Base-by-base conservation (phyloP, 2,888 invertebrate genomes). In the Orchestes rusci region DNA sequence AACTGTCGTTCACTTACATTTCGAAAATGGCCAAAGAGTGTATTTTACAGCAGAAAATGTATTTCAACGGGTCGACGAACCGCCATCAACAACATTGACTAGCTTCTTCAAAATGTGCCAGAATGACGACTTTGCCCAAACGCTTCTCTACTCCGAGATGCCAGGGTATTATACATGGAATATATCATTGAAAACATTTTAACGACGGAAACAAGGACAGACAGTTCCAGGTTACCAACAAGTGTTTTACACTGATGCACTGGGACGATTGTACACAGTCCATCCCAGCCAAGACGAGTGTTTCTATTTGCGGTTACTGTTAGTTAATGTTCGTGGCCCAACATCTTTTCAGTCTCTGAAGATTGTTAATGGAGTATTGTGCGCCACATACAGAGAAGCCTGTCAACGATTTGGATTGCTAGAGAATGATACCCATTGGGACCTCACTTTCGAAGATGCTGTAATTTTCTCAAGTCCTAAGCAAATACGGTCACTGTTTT, bases 331-430 rank as follows among this genome's bases (percentile, higher is more conserved):
- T 7, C 57, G 53, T 38, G 60, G 62, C 3, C 64, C 64, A 50
- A 61, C 58, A 35, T 64, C 62, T 7, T 53, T 50, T 34, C 50
- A 58, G 36, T 3, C 28, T 29, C 45, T 67, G 32, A 43, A 62
- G 59, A 67, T 63, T 45, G 60, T 68, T 33, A 54, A 68, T 59
- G 64, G 61, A 51, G 19, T 32, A 52, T 10, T 60, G 36, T 65
- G 51, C 48, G 49, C 23, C 17, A 60, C 64, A 43, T 68, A 58
- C 56, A 49, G 60, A 35, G 62, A 57, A 39, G 65, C 66, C 15
- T 56, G 54, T 43, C 45, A 55, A 46, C 35, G 15, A 15, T 47
- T 56, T 19, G 34, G 54, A 39, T 59, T 67, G 38, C 54, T 54
- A 16, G 57, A 55, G 30, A 45, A 56, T 38, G 54, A 56, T 28